A percentile compares a stretch with the other conserved stretches of the same genome.
Evolutionary conservation across 2,113 vertebrate genomes (phyloP).

Genomic region (Perccottus glenii): DNA sequence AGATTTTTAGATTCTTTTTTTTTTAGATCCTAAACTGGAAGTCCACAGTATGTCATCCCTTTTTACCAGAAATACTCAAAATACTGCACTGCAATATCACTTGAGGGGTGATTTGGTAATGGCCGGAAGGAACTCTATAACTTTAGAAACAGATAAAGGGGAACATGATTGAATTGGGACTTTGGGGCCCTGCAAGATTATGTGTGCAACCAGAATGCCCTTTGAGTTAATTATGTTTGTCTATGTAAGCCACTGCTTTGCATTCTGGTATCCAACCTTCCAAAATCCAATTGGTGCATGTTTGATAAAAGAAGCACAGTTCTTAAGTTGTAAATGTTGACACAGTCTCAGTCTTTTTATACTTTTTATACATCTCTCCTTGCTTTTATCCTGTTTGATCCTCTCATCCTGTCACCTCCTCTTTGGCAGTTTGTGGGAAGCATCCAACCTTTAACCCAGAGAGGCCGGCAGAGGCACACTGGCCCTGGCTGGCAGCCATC

Average conservation of each 20-base stretch:
- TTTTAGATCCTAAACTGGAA: too few relatives aligned
- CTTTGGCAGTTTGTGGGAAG: conserved; percentile 91
- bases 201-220: background rate
- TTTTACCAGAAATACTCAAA: too few relatives aligned
- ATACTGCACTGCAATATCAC: too few relatives aligned
- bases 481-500: conserved; percentile 96
- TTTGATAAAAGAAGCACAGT: conserved; percentile 2
- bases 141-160: background rate
- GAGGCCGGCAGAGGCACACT: conserved; percentile 81
- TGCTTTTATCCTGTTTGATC: conserved; percentile 10
- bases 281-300: background rate
- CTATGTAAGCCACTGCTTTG: conserved; percentile 23
- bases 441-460: conserved; percentile 82
- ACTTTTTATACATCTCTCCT: conserved; percentile 7
- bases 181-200: background rate
- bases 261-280: conserved; percentile 21
- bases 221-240: conserved; percentile 6
- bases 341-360: conserved; percentile 26
- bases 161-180: conserved; percentile 6
- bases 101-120: too few relatives aligned
- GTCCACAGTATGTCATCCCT: too few relatives aligned
- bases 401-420: conserved; percentile 55
- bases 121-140: background rate
- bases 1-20: too few relatives aligned
- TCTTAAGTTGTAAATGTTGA: conserved; percentile 32